Evolutionary conservation across 2,888 invertebrate genomes (phyloP).

Genomic region (Orthosia cruda): DNA sequence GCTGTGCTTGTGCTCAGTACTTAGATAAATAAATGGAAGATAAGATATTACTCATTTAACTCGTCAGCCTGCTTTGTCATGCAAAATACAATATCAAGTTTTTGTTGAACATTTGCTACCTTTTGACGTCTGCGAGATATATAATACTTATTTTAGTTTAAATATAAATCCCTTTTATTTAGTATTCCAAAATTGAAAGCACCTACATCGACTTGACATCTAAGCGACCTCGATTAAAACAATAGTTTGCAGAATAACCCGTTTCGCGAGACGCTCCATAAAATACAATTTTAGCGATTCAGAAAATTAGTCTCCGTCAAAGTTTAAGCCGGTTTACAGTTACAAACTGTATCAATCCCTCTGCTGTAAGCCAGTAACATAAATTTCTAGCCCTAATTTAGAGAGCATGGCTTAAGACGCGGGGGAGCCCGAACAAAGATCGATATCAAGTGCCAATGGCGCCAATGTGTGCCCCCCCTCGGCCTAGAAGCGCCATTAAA

Average conservation of each 20-base stretch:
- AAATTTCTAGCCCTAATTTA: conserved; percentile 88
- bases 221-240: conserved; percentile 29
- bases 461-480: conserved; percentile 87
- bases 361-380: conserved; percentile 82
- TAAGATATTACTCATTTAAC: conserved; percentile 65
- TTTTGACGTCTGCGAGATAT: conserved; percentile 14
- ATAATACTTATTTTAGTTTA: conserved; percentile 2
- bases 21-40: conserved; percentile 67
- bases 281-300: conserved; percentile 70
- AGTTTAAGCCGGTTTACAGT: conserved; percentile 73
- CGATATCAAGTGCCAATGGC: conserved; percentile 89
- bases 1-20: conserved; percentile 55
- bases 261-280: conserved; percentile 47
- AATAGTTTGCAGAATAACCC: conserved; percentile 57
- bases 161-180: not conserved
- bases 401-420: conserved; percentile 83
- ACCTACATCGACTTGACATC: not conserved
- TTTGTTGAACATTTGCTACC: conserved; percentile 33
- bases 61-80: conserved; percentile 45
- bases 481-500: conserved; percentile 79
- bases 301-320: conserved; percentile 75
- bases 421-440: conserved; percentile 88
- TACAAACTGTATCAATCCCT: conserved; percentile 74
- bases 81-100: conserved; percentile 28
- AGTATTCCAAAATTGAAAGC: conserved; percentile 3